Conservation (phyloP, 2,113 vertebrate species). For the Acanthochromis polyacanthus region DNA sequence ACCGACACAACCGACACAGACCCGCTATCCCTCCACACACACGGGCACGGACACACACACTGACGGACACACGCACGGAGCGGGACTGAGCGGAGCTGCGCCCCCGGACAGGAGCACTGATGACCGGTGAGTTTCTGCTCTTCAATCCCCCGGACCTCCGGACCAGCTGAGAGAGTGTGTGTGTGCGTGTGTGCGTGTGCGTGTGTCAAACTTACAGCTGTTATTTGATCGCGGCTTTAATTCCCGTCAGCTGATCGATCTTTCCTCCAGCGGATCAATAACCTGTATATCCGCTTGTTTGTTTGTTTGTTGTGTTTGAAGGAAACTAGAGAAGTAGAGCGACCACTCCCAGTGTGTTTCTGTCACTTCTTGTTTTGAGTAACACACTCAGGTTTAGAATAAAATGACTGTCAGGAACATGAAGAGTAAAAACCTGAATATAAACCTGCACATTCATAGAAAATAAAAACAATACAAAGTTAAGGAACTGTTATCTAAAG, state of each 20-base stretch:
- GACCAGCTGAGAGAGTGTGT: conserved; percentile 12
- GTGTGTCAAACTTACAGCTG: conserved; percentile 6
- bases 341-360: conserved; percentile 60
- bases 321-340: conserved; percentile 45
- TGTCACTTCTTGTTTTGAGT: conserved; percentile 30
- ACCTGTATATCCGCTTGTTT: background rate
- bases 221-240: conserved; percentile 25
- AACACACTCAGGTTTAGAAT: background rate
- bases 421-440: too few relatives aligned
- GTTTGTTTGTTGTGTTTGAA: background rate
- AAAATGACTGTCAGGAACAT: background rate
- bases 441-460: too few relatives aligned
- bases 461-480: too few relatives aligned
- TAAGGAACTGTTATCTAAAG: too few relatives aligned
- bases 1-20: conserved; percentile 22
- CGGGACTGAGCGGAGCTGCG: conserved; percentile 40
- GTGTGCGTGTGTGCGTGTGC: conserved; percentile 1
- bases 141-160: background rate
- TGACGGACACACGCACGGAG: conserved; percentile 6
- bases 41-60: conserved; percentile 21
- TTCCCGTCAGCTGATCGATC: conserved; percentile 45
- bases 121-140: conserved; percentile 57
- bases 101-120: conserved; percentile 51
- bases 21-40: conserved; percentile 11
- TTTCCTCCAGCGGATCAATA: conserved; percentile 28